Conservation (phyloP, 2,888 invertebrate genomes). For the Tanytarsus gracilentus region DNA sequence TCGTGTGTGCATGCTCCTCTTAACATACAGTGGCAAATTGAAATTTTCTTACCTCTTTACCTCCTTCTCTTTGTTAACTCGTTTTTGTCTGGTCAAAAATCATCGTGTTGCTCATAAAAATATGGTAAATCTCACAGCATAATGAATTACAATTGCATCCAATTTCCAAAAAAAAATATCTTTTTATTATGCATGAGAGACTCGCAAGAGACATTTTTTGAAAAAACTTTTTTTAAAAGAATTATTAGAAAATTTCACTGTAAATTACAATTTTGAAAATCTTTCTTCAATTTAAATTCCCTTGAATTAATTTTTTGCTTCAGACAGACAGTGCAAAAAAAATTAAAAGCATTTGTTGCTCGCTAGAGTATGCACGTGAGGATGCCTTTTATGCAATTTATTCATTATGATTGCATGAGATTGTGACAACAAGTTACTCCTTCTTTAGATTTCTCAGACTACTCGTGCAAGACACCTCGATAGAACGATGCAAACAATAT, state of each 20-base stretch:
- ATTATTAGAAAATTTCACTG: too few species aligned
- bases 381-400: not conserved
- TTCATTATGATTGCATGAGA: too few species aligned
- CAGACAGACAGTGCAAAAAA: constrained; percentile 17
- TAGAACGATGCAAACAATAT: too few species aligned
- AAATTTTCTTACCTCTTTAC: constrained; percentile 9
- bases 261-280: too few species aligned
- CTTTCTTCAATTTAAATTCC: too few species aligned
- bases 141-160: constrained; percentile 28
- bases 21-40: constrained; percentile 23
- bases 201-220: constrained; percentile 3
- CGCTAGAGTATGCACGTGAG: constrained; percentile 9
- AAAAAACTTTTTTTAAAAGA: not conserved
- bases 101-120: not conserved
- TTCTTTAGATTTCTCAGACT: too few species aligned
- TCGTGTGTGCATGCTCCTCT: not conserved
- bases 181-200: constrained; percentile 19
- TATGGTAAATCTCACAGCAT: constrained; percentile 9
- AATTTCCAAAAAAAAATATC: not conserved
- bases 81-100: not conserved
- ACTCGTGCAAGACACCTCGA: too few species aligned
- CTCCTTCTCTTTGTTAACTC: not conserved
- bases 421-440: too few species aligned
- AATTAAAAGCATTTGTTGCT: constrained; percentile 18
- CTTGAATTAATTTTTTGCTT: too few species aligned